Conservation (phyloP, 2,888 invertebrate species). For the Tetheella fluctuosa region DNA sequence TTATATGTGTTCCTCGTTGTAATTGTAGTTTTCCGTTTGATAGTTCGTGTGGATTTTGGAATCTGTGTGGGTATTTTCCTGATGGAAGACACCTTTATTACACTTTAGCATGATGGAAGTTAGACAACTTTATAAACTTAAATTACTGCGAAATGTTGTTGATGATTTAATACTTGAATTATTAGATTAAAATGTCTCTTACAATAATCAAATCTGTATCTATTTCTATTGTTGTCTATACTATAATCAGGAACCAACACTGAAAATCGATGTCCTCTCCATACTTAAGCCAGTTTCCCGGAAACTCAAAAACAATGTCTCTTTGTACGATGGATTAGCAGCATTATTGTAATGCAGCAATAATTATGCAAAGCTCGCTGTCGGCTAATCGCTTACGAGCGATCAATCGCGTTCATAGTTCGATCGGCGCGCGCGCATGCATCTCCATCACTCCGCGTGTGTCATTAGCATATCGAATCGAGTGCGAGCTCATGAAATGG, state of each 20-base stretch:
- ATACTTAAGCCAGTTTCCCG: neutral
- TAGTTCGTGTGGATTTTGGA: neutral
- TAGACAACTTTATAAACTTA: neutral
- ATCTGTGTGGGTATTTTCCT: neutral
- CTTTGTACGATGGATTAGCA: neutral
- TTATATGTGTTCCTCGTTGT: neutral
- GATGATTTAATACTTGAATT: too few species aligned
- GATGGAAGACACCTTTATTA: neutral
- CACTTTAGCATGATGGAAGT: neutral
- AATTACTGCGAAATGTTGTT: too few species aligned
- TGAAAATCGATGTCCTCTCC: neutral
- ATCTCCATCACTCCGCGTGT: slow-evolving; percentile 38
- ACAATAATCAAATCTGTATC: too few species aligned
- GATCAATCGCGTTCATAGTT: slow-evolving; percentile 24
- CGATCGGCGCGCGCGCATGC: slow-evolving; percentile 36
- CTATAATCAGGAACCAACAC: too few species aligned
- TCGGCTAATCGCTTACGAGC: slow-evolving; percentile 16
- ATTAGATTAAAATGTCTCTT: too few species aligned
- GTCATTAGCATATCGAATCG: slow-evolving; percentile 32
- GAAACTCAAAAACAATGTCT: neutral
- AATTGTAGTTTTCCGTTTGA: neutral
- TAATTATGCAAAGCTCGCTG: slow-evolving; percentile 1
- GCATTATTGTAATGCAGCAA: neutral
- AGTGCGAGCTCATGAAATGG: slow-evolving; percentile 10
- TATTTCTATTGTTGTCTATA: too few species aligned